These are phyloP conservation scores for Streblospio benedicti DNA, from an alignment of 1,140 invertebrate genomes.

Conservation along the genomic window DNA sequence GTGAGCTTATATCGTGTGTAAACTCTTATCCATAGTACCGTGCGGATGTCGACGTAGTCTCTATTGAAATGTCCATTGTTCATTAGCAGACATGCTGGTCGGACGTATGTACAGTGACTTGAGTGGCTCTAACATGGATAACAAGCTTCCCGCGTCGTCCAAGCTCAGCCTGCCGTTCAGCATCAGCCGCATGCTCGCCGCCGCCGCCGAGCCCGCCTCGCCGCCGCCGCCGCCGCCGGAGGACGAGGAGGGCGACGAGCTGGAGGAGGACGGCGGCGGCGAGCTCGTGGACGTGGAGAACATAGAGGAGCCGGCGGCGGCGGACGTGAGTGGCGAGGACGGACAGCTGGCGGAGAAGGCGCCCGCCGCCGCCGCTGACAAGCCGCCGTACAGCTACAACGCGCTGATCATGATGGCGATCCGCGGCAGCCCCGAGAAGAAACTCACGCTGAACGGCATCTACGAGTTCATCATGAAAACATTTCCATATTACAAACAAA, in stretches of 20 bases:
- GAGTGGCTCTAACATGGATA: too few relatives aligned
- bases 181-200: too few relatives aligned
- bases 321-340: not conserved
- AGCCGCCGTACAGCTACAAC: constrained; percentile 96
- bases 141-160: too few relatives aligned
- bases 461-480: constrained; percentile 99
- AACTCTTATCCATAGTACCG: too few relatives aligned
- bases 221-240: too few relatives aligned
- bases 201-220: too few relatives aligned
- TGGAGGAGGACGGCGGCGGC: not conserved
- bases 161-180: too few relatives aligned
- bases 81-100: too few relatives aligned
- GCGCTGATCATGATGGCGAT: constrained; percentile 99
- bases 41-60: too few relatives aligned
- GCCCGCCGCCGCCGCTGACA: constrained; percentile 51
- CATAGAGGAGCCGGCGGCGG: not conserved
- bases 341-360: not conserved
- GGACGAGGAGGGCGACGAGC: not conserved
- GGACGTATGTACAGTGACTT: too few relatives aligned
- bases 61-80: too few relatives aligned
- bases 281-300: not conserved
- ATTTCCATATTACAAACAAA: constrained; percentile 94
- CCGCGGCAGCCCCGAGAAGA: constrained; percentile 80
- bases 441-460: constrained; percentile 95
- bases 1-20: too few relatives aligned